phyloP scores from a whole-genome alignment of 2,113 vertebrate species.

The Coturnix japonica region DNA sequence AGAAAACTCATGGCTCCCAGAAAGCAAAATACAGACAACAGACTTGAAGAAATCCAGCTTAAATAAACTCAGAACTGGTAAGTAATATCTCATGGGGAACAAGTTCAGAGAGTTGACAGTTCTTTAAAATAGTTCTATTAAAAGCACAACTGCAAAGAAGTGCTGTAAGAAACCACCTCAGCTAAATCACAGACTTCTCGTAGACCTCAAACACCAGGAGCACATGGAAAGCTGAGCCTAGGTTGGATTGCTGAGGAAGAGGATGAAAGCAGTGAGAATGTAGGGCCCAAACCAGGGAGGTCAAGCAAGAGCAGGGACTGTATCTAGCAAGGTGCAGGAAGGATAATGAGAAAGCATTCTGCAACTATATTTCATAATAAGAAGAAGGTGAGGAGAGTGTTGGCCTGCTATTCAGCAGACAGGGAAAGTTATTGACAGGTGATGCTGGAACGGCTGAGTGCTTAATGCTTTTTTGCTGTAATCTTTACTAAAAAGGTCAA shows the following conservation, averaged over 20 bases:
- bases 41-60: not conserved
- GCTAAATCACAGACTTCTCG: not conserved
- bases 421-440: not conserved
- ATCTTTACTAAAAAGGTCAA: slow-evolving; percentile 37
- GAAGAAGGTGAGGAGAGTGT: not conserved
- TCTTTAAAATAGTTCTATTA: slow-evolving; percentile 31
- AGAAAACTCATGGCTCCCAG: slow-evolving; percentile 5
- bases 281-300: not conserved
- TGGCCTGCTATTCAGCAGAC: not conserved
- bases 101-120: not conserved
- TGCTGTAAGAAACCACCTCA: slow-evolving; percentile 5
- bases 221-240: not conserved
- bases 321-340: not conserved
- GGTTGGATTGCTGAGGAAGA: not conserved
- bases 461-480: not conserved
- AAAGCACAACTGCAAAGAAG: not conserved
- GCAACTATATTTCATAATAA: not conserved
- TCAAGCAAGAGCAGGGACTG: not conserved
- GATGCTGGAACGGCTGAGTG: slow-evolving; percentile 5
- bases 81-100: not conserved
- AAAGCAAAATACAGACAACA: not conserved
- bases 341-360: not conserved
- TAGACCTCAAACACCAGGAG: not conserved
- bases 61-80: not conserved
- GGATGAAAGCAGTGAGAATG: not conserved